A percentile compares a stretch with the other conserved stretches of the same genome.
phyloP scores from a whole-genome alignment of 2,888 invertebrate genomes.

The Anodontia alba region DNA sequence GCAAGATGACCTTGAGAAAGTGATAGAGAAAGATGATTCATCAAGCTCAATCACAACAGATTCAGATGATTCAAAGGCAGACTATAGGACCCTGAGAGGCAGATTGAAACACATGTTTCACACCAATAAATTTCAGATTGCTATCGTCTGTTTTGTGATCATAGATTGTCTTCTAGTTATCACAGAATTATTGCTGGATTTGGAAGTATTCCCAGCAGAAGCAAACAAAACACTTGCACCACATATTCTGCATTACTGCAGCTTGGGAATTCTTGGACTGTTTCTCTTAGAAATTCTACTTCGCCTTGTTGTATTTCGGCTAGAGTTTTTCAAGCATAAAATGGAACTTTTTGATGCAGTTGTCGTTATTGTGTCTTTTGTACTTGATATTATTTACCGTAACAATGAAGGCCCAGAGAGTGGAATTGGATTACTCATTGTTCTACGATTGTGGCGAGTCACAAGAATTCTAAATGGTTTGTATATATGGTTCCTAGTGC shows the following conservation, averaged over 20 bases:
- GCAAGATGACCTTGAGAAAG: constrained; percentile 82
- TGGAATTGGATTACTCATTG: constrained; percentile 84
- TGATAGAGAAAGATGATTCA: constrained; percentile 83
- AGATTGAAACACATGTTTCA: constrained; percentile 72
- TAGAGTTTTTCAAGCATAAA: constrained; percentile 84
- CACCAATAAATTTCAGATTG: constrained; percentile 82
- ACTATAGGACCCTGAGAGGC: constrained; percentile 71
- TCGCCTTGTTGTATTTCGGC: constrained; percentile 82
- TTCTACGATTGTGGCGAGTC: constrained; percentile 85
- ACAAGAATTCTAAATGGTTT: constrained; percentile 85
- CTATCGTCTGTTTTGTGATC: constrained; percentile 83
- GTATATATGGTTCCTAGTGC: constrained; percentile 18
- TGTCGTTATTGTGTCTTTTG: constrained; percentile 84
- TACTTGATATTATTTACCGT: constrained; percentile 83
- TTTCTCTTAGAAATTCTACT: constrained; percentile 83
- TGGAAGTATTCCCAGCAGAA: constrained; percentile 78
- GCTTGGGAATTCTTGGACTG: constrained; percentile 82
- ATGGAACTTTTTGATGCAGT: constrained; percentile 85
- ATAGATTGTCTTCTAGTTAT: constrained; percentile 84
- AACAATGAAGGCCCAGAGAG: constrained; percentile 78
- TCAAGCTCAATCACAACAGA: constrained; percentile 81
- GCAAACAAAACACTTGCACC: constrained; percentile 67
- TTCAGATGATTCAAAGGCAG: constrained; percentile 77
- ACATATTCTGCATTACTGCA: constrained; percentile 83
- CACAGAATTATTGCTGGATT: constrained; percentile 84